These are phyloP conservation scores for Eupithecia insigniata DNA, from an alignment of 2,888 invertebrate species.

Conservation along the genomic window DNA sequence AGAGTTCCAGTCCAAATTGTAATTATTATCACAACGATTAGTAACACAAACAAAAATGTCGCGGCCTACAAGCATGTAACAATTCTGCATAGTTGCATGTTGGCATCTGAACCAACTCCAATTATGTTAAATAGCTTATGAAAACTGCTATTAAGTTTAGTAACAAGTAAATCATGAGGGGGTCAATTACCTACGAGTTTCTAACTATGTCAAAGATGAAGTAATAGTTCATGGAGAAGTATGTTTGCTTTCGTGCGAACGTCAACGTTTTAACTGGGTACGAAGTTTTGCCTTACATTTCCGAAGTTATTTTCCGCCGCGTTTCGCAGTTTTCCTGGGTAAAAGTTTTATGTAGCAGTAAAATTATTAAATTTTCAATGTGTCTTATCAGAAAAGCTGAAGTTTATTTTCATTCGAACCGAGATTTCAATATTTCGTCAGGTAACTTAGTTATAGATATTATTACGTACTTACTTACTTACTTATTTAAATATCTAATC, in stretches of 20 bases:
- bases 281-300: constrained; percentile 40
- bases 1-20: background rate
- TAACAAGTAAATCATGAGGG: constrained; percentile 44
- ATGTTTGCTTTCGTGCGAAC: constrained; percentile 47
- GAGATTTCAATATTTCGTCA: background rate
- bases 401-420: background rate
- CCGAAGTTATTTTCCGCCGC: constrained; percentile 38
- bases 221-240: constrained; percentile 35
- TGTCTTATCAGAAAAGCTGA: background rate
- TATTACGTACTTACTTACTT: background rate
- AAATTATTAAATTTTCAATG: background rate
- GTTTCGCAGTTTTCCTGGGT: constrained; percentile 23
- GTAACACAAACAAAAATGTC: constrained; percentile 2
- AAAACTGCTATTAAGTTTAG: constrained; percentile 37
- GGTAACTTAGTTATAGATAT: background rate
- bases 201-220: constrained; percentile 47
- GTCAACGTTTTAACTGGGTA: constrained; percentile 44
- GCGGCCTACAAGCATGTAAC: constrained; percentile 17
- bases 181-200: constrained; percentile 48
- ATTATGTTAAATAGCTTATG: constrained; percentile 35
- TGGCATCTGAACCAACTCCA: constrained; percentile 29
- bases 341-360: constrained; percentile 20
- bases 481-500: background rate
- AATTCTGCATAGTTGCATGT: constrained; percentile 32
- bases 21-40: constrained; percentile 3